Conservation (phyloP, 2,888 invertebrate species). For the Diarsia mendica region DNA sequence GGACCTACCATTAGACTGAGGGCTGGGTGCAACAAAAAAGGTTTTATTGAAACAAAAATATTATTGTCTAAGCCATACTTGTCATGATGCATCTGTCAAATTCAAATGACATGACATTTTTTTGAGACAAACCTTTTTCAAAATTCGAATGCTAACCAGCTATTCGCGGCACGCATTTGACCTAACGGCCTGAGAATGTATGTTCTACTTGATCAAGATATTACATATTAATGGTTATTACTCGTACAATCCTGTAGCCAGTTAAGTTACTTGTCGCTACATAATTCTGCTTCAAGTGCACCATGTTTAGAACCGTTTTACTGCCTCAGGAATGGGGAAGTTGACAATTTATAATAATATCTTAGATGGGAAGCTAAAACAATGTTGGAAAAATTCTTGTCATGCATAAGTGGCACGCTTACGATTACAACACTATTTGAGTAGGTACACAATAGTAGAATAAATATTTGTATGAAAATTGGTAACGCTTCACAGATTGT, state of each 20-base stretch:
- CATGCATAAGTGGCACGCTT: neutral
- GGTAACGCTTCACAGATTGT: constrained; percentile 3
- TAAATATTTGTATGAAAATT: neutral
- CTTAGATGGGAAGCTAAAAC: constrained; percentile 33
- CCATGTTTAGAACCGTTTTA: constrained; percentile 63
- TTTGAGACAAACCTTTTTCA: neutral
- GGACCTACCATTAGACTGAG: constrained; percentile 31
- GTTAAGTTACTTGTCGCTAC: constrained; percentile 61
- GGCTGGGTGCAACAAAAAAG: constrained; percentile 34
- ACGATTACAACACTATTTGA: neutral
- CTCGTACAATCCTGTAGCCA: constrained; percentile 56
- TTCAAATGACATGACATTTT: neutral
- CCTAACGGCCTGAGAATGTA: constrained; percentile 49
- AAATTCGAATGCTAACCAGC: constrained; percentile 32
- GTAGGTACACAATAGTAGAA: neutral
- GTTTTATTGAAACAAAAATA: neutral
- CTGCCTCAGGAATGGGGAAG: constrained; percentile 61
- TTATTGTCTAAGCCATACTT: neutral
- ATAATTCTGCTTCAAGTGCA: constrained; percentile 61
- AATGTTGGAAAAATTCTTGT: constrained; percentile 28
- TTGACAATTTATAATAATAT: constrained; percentile 58
- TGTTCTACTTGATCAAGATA: constrained; percentile 64
- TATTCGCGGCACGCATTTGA: constrained; percentile 42
- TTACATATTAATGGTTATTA: constrained; percentile 65
- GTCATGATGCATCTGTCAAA: constrained; percentile 22